phyloP scores from a whole-genome alignment of 2,888 invertebrate genomes.

The Limulus polyphemus region DNA sequence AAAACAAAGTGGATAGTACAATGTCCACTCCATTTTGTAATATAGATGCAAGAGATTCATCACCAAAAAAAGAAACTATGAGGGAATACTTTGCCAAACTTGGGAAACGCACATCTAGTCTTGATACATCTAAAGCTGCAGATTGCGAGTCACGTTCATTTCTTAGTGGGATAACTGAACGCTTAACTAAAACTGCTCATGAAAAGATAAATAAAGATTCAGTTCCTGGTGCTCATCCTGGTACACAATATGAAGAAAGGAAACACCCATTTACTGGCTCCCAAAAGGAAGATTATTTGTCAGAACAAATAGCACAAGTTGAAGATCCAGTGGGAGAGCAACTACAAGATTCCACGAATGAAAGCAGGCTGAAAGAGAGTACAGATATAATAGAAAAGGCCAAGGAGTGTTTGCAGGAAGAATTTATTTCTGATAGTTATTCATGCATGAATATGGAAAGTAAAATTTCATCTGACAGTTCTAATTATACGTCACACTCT shows the following conservation, averaged over 20 bases:
- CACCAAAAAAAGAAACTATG: constrained; percentile 12
- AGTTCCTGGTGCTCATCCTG: background rate
- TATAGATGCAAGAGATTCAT: constrained; percentile 6
- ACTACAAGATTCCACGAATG: background rate
- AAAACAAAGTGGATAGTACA: background rate
- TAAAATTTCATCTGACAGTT: too few species aligned
- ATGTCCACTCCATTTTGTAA: background rate
- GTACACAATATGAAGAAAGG: constrained; percentile 4
- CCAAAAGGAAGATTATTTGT: background rate
- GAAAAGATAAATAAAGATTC: constrained; percentile 8
- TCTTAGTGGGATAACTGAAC: constrained; percentile 15
- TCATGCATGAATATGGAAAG: too few species aligned
- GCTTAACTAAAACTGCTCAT: constrained; percentile 12
- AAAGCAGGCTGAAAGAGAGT: background rate
- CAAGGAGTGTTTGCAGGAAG: too few species aligned
- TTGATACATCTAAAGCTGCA: constrained; percentile 7
- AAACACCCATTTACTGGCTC: background rate
- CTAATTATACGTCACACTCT: too few species aligned
- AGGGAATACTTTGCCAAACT: constrained; percentile 16
- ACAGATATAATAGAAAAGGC: too few species aligned
- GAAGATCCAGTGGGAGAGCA: background rate
- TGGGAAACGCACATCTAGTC: constrained; percentile 11
- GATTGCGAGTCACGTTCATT: constrained; percentile 12
- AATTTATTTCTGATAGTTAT: too few species aligned
- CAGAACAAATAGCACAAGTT: background rate